Evolutionary conservation across 2,888 invertebrate genomes (phyloP), one percentile per base, ranked within the genome.

Genomic region (Trissoscelio sp.): DNA sequence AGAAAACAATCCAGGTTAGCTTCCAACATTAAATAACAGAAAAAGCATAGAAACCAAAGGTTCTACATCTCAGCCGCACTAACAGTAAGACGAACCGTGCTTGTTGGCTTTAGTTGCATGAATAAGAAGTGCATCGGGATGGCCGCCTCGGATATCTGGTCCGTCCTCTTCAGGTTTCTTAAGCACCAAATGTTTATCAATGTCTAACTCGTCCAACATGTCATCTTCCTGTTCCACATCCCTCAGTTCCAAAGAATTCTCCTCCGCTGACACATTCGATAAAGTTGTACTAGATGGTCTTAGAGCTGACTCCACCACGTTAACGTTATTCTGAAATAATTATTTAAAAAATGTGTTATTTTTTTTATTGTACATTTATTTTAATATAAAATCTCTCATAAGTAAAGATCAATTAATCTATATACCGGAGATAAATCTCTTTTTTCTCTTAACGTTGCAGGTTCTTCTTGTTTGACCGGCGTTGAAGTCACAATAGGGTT

Each of bases 51-150:
- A 66, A 79, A 73, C 55, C 67, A 66, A 75, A 39, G 60, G 53
- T 69, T 62, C 69, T 39, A 64, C 62, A 64, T 11, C 48, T 51
- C 79, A 79, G n/a, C 53, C 58, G n/a, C 73, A 83, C 73, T 69
- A 81, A 72, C 69, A 70, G 60, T 78, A 83, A 73, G 69, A 83
- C 78, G 69, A 79, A 80, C 96, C 94, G 88, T 93, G 96, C 93
- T 97, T 98, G 90, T 97, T 97, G 81, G 97, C 97, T 92, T 97
- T 97, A 72, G 98, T 98, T 53, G 99, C 99, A 89, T 98, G 97
- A 44, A 99, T 98, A 82, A 99, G 95, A 66, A 99, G 94, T 0
- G 98, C 98, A 91, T 99, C 98, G 0, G 97, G 95, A 82, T 96
- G 95, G 5, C 99, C 99, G 6, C 99, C 99, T 77, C 97, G 94